Percentiles rank a stretch among this genome's conserved stretches.
These are phyloP conservation scores for Xanthostigma xanthostigma DNA, from an alignment of 2,888 invertebrate species.

Conservation along the genomic window DNA sequence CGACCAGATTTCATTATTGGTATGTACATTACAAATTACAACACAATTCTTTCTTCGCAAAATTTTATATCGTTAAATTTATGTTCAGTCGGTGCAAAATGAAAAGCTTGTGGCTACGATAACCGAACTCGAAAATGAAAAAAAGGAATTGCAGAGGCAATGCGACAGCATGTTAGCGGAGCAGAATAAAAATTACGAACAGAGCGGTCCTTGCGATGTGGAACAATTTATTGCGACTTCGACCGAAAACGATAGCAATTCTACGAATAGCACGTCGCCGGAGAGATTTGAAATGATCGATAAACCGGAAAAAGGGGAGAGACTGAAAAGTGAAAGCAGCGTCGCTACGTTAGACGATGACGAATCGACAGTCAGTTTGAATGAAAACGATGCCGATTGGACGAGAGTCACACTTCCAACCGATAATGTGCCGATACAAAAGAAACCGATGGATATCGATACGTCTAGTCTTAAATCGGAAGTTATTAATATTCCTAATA, in stretches of 20 bases:
- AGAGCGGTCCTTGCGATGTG: conserved; percentile 6
- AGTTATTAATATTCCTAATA: conserved; percentile 7
- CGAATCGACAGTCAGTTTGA: conserved; percentile 24
- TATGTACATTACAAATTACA: conserved; percentile 8
- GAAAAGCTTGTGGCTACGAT: conserved; percentile 26
- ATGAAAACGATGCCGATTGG: conserved; percentile 26
- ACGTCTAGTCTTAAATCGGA: conserved; percentile 7
- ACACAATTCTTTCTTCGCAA: neutral
- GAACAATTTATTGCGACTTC: conserved; percentile 8
- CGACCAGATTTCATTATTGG: conserved; percentile 16
- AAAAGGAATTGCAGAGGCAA: conserved; percentile 24
- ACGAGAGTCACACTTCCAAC: conserved; percentile 25
- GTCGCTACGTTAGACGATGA: conserved; percentile 21
- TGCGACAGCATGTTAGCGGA: conserved; percentile 17
- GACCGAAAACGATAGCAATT: conserved; percentile 22
- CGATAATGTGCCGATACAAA: neutral
- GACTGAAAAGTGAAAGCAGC: conserved; percentile 8
- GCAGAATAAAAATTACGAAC: conserved; percentile 5
- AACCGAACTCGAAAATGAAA: conserved; percentile 25
- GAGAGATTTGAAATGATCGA: conserved; percentile 50
- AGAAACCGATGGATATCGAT: conserved; percentile 5
- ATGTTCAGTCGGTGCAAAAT: conserved; percentile 23
- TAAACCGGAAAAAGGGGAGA: conserved; percentile 19
- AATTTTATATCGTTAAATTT: conserved; percentile 7
- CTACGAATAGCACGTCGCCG: conserved; percentile 40